Evolutionary conservation across 2,797 vertebrate species (phyloP).

Genomic region (Rhadinocentrus ornatus): DNA sequence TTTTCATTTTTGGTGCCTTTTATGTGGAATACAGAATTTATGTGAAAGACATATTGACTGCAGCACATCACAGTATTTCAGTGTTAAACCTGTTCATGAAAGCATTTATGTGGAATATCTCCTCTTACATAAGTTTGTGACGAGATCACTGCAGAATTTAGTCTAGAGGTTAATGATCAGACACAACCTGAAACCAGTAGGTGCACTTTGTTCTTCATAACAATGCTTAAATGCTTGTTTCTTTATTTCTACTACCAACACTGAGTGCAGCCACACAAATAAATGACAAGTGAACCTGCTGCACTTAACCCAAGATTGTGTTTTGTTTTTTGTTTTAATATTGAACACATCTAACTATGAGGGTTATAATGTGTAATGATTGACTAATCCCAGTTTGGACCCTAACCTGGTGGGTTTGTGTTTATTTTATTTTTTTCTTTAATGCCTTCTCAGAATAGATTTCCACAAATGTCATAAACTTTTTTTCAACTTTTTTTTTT

Average conservation of each 20-base stretch:
- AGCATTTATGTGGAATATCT: conserved; percentile 14
- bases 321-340: conserved; percentile 42
- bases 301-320: conserved; percentile 47
- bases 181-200: conserved; percentile 68
- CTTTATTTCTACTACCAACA: conserved; percentile 6
- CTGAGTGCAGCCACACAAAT: conserved; percentile 19
- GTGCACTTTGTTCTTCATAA: conserved; percentile 69
- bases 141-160: conserved; percentile 34
- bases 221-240: conserved; percentile 1
- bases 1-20: conserved; percentile 81
- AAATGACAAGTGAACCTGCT: conserved; percentile 33
- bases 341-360: conserved; percentile 1
- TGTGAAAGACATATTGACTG: conserved; percentile 63
- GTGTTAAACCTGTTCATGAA: conserved; percentile 34
- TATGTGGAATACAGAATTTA: conserved; percentile 66
- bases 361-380: conserved; percentile 3
- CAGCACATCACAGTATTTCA: conserved; percentile 44
- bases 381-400: conserved; percentile 30
- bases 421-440: conserved; percentile 14
- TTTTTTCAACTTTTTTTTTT: background rate
- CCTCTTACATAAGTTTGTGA: conserved; percentile 40
- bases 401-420: background rate
- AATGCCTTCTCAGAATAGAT: conserved; percentile 32
- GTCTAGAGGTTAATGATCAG: conserved; percentile 41
- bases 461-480: conserved; percentile 4